Percentiles rank a stretch among this genome's conserved stretches.
Evolutionary conservation across 1,140 invertebrate species (phyloP).

Genomic region (Pararge aegeria): DNA sequence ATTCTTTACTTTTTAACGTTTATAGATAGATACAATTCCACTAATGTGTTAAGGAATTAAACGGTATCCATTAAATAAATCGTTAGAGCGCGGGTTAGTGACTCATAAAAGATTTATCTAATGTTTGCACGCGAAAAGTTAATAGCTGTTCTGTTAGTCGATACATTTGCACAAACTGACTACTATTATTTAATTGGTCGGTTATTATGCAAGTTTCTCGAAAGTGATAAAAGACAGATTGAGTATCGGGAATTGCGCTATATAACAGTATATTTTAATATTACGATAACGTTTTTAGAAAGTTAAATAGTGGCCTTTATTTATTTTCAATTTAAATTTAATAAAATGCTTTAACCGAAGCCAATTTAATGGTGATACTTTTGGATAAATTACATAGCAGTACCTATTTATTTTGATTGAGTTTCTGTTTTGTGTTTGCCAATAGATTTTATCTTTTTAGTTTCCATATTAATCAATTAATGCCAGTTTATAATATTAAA

Average conservation of each 20-base stretch:
- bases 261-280: conserved; percentile 19
- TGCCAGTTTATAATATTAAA: too few relatives aligned
- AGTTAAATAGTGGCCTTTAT: conserved; percentile 26
- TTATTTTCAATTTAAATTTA: conserved; percentile 28
- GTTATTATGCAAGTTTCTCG: conserved; percentile 46
- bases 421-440: conserved; percentile 9
- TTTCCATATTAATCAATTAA: too few relatives aligned
- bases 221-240: conserved; percentile 50
- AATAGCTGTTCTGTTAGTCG: conserved; percentile 49
- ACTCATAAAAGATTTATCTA: conserved; percentile 59
- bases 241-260: conserved; percentile 22
- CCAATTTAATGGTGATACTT: conserved; percentile 23
- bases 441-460: background rate
- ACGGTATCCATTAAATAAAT: conserved; percentile 59
- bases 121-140: conserved; percentile 62
- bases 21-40: background rate
- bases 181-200: conserved; percentile 51
- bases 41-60: conserved; percentile 32
- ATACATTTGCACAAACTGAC: conserved; percentile 54
- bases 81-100: conserved; percentile 48
- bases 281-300: conserved; percentile 22
- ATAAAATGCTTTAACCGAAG: conserved; percentile 14
- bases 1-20: conserved; percentile 4
- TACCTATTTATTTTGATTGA: conserved; percentile 25
- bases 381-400: background rate